Base-by-base conservation (phyloP, 2,797 vertebrate genomes). In the Rallus crepitans region DNA sequence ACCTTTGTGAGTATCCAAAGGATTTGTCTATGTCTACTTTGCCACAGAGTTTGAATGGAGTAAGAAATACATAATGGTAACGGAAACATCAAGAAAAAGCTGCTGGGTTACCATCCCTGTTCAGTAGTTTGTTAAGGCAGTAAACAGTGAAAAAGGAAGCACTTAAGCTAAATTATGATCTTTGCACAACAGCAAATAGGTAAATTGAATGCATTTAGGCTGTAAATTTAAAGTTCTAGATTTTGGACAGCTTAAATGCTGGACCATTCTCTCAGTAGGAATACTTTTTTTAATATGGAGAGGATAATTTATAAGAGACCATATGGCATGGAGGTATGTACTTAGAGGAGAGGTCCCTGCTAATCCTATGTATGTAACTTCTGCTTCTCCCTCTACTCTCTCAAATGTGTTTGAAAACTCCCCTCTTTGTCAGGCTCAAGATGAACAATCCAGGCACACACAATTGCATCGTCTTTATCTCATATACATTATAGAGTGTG, bases 231-330 rank as follows among this genome's bases (percentile, higher is more conserved):
- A 95, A 72, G 24, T 84, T 76, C 66, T 69, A 52, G 63, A 73
- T 81, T 86, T 86, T 35, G 3, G 3, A 76, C 31, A 59, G 47
- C 63, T 8, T 7, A 83, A 86, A 71, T 70, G 89, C 71, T 89
- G 42, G 52, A 89, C 79, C 9, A 76, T 52, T 77, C 27, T 73
- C n/a, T 50, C 66, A 89, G 66, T 80, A 70, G 71, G 71, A 96
- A 31, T 61, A 76, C 65, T 72, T 94, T 87, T 93, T 91, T 93
- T 91, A 53, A 50, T 53, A 87, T 37, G 45, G 82, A 83, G 65
- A 89, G 24, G 50, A 71, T 69, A 4, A 57, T 47, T 76, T 82
- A 56, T 76, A 82, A 79, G 33, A 76, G 72, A 76, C 50, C 31
- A 53, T 72, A 90, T 75, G 80, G 55, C 47, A 69, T 11, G 12